Conservation (phyloP, 2,888 invertebrate species). For the Pristionchus maxplancki region DNA sequence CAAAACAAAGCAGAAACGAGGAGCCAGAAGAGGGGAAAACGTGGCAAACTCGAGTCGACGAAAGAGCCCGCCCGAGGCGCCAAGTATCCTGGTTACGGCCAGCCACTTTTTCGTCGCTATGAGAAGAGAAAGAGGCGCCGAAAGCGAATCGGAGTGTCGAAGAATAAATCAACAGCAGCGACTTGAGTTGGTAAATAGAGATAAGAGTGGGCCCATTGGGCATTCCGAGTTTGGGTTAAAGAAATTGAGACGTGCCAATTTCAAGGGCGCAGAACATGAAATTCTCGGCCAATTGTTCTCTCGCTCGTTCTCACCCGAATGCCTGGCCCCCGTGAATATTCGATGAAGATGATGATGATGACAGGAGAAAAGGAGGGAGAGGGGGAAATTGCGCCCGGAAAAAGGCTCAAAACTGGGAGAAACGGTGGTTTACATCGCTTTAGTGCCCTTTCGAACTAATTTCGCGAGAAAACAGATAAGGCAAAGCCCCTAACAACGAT, state of each 20-base stretch:
- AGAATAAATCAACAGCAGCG: not conserved
- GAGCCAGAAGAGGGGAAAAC: not conserved
- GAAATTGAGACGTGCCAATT: not conserved
- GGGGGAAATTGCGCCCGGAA: not conserved
- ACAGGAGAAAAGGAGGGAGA: not conserved
- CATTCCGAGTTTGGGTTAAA: not conserved
- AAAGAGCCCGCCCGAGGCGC: not conserved
- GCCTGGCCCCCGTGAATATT: not conserved
- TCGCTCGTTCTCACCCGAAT: not conserved
- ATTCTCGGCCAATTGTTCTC: not conserved
- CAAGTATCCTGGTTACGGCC: not conserved
- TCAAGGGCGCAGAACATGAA: not conserved
- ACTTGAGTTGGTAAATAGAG: not conserved
- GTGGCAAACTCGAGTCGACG: not conserved
- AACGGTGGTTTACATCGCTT: not conserved
- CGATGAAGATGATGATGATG: constrained; percentile 8
- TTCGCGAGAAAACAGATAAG: too few species aligned
- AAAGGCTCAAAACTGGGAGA: not conserved
- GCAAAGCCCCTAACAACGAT: too few species aligned
- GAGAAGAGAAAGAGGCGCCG: not conserved
- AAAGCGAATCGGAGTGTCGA: not conserved
- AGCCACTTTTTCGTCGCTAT: not conserved
- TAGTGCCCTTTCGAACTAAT: too few species aligned
- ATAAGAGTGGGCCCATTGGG: not conserved
- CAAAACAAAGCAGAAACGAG: constrained; percentile 3